Percentiles rank a stretch among this genome's conserved stretches.
Conservation (phyloP, 2,113 vertebrate genomes). For the Tetrax tetrax region DNA sequence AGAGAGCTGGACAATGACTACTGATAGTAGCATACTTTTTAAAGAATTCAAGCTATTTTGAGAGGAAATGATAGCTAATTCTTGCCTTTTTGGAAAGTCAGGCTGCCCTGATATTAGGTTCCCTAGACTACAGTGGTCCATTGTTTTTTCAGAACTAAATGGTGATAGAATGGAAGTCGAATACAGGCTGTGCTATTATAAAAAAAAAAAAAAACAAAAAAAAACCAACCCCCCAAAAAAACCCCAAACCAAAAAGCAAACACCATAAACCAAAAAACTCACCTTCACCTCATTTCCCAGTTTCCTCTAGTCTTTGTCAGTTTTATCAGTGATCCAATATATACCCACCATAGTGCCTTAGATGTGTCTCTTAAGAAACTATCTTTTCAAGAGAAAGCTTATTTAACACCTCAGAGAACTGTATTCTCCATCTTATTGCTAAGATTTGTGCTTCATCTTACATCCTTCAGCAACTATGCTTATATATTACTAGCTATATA, state of each 20-base stretch:
- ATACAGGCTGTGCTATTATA: not conserved
- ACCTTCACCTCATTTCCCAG: not conserved
- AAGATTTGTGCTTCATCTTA: not conserved
- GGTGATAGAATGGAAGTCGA: not conserved
- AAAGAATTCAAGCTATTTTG: constrained; percentile 36
- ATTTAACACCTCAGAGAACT: not conserved
- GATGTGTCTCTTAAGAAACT: not conserved
- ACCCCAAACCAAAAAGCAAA: no score
- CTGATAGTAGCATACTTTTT: not conserved
- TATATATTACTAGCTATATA: not conserved
- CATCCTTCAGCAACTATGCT: not conserved
- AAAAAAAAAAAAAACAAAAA: not conserved
- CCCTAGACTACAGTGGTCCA: constrained; percentile 46
- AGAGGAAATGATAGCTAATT: constrained; percentile 38
- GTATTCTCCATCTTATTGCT: not conserved
- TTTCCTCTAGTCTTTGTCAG: not conserved
- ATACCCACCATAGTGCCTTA: not conserved
- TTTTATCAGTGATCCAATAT: not conserved
- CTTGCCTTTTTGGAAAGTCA: constrained; percentile 15
- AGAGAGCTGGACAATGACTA: not conserved
- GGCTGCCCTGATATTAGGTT: constrained; percentile 39
- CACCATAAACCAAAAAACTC: no score
- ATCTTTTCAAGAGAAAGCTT: not conserved
- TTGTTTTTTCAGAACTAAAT: constrained; percentile 35
- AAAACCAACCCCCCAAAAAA: no score